These are phyloP conservation scores for Macrophya annulata DNA, from an alignment of 2,888 invertebrate species.

Conservation along the genomic window DNA sequence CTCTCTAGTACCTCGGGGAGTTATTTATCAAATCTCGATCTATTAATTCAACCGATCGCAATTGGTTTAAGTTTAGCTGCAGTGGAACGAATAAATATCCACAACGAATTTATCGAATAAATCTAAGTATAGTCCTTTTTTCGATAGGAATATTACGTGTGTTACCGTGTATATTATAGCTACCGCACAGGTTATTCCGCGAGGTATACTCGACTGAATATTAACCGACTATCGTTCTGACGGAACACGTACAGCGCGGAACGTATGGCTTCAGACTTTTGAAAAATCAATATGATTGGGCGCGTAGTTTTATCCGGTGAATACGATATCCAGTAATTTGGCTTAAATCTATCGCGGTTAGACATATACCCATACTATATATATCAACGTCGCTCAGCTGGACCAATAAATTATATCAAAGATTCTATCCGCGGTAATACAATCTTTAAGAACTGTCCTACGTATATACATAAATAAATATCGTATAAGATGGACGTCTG, in stretches of 20 bases:
- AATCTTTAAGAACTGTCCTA: neutral
- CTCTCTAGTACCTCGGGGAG: neutral
- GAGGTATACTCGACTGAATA: neutral
- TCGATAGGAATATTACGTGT: neutral
- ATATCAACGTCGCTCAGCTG: neutral
- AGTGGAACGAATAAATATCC: neutral
- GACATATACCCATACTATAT: neutral
- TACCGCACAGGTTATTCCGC: neutral
- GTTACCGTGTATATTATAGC: neutral
- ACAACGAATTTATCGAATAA: neutral
- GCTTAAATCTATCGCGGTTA: neutral
- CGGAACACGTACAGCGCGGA: neutral
- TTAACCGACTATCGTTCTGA: neutral
- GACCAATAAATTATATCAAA: neutral
- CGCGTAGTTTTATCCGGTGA: slow-evolving; percentile 6
- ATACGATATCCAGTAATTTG: neutral
- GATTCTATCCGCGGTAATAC: neutral
- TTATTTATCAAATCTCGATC: neutral
- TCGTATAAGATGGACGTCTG: slow-evolving; percentile 26
- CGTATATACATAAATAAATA: neutral
- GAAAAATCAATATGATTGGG: slow-evolving; percentile 39
- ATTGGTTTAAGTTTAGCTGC: too few relatives aligned
- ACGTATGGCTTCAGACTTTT: slow-evolving; percentile 34
- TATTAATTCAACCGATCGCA: too few relatives aligned
- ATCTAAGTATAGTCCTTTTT: too few relatives aligned